phyloP scores from a whole-genome alignment of 2,888 invertebrate genomes.

The Epinotia brunnichana region DNA sequence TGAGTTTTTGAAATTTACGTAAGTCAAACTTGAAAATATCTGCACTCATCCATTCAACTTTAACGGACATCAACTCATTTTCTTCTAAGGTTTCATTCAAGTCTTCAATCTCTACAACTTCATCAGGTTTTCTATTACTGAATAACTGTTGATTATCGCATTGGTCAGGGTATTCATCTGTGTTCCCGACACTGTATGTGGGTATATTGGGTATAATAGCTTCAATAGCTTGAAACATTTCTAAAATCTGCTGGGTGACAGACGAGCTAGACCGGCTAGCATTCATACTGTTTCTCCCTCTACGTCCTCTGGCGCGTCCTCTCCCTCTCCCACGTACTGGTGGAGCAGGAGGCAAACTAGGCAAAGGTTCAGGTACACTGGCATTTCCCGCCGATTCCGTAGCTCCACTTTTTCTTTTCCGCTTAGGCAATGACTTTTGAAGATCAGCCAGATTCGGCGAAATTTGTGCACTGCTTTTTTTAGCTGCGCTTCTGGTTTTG shows the following conservation, averaged over 20 bases:
- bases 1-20: constrained; percentile 70
- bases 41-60: constrained; percentile 75
- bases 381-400: constrained; percentile 20
- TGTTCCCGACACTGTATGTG: constrained; percentile 67
- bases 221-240: neutral
- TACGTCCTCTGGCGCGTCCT: constrained; percentile 27
- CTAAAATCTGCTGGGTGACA: neutral
- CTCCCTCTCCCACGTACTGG: constrained; percentile 38
- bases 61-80: constrained; percentile 75
- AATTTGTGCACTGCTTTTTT: constrained; percentile 2
- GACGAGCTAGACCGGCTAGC: neutral
- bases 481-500: constrained; percentile 10
- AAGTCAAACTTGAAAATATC: constrained; percentile 72
- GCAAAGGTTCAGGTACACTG: neutral
- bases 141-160: constrained; percentile 63
- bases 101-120: constrained; percentile 52
- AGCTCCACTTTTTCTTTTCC: constrained; percentile 27
- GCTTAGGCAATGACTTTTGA: constrained; percentile 31
- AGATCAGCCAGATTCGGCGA: constrained; percentile 34
- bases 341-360: constrained; percentile 16
- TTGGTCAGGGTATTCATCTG: constrained; percentile 68
- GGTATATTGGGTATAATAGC: constrained; percentile 53
- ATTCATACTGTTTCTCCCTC: constrained; percentile 30
- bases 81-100: constrained; percentile 60
- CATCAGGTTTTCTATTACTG: constrained; percentile 46